phyloP scores from a whole-genome alignment of 2,113 vertebrate genomes.

The Caranx melampygus region DNA sequence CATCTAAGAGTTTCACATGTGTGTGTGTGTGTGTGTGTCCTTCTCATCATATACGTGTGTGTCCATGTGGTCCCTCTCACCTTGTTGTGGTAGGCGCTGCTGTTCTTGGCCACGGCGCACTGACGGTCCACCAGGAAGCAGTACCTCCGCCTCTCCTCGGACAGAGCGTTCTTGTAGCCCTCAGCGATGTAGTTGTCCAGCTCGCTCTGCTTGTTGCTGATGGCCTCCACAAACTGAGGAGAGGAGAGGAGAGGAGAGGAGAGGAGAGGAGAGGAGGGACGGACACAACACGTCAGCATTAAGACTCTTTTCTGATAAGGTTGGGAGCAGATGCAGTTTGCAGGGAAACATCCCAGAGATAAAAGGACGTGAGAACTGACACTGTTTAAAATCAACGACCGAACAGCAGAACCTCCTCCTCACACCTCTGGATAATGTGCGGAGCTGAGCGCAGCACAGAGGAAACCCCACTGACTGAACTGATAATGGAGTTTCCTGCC shows the following conservation, averaged over 20 bases:
- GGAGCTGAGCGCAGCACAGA: neutral
- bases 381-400: neutral
- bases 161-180: constrained; percentile 94
- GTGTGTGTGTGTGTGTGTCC: no score
- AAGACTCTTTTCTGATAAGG: no score
- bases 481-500: neutral
- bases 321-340: no score
- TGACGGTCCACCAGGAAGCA: constrained; percentile 99
- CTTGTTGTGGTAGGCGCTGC: constrained; percentile 91
- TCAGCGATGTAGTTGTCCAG: constrained; percentile 92
- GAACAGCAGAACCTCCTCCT: neutral
- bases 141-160: constrained; percentile 93
- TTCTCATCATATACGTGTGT: no score
- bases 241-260: neutral
- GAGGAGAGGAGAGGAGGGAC: no score
- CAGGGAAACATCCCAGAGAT: no score
- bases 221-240: constrained; percentile 92
- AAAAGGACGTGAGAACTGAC: neutral
- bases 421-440: neutral
- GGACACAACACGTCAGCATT: no score
- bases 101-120: constrained; percentile 92
- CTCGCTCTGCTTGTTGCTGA: constrained; percentile 93
- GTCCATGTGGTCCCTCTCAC: constrained; percentile 77
- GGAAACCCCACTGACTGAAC: neutral
- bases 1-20: no score